These are phyloP conservation scores for Morpho deidamia DNA, from an alignment of 2,888 invertebrate genomes.

Conservation along the genomic window DNA sequence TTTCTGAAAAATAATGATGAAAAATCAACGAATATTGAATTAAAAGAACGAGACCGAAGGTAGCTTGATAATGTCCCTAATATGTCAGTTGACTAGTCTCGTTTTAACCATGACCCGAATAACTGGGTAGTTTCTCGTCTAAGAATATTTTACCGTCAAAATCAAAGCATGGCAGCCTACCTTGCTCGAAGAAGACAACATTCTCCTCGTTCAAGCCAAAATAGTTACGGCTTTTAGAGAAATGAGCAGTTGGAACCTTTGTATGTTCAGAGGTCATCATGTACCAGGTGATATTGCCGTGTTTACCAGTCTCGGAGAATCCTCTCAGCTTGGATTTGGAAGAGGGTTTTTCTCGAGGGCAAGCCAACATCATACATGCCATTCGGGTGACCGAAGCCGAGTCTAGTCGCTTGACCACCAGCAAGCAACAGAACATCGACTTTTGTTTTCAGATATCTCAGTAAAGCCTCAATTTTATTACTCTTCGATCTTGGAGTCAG, in stretches of 20 bases:
- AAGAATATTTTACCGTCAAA: constrained; percentile 96
- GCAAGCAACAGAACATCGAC: constrained; percentile 96
- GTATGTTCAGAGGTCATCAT: constrained; percentile 99
- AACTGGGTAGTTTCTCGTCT: constrained; percentile 86
- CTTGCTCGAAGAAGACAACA: constrained; percentile 94
- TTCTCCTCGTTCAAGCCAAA: constrained; percentile 92
- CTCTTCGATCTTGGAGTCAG: constrained; percentile 78
- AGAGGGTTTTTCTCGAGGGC: constrained; percentile 93
- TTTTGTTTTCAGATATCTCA: constrained; percentile 81
- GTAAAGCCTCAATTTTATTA: constrained; percentile 85
- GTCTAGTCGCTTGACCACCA: constrained; percentile 97
- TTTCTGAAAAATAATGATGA: no score
- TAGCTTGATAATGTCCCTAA: no score
- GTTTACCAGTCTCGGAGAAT: constrained; percentile 84
- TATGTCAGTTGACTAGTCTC: no score
- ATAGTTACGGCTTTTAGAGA: constrained; percentile 87
- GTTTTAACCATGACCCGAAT: no score
- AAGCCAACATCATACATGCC: constrained; percentile 97
- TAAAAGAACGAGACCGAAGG: no score
- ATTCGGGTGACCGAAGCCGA: constrained; percentile 97
- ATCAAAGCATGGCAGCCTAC: constrained; percentile 94
- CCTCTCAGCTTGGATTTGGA: constrained; percentile 97
- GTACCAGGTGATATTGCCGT: constrained; percentile 87
- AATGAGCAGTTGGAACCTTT: constrained; percentile 88
- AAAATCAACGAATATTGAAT: no score